Conservation (phyloP, 1,140 invertebrate species). For the Zelostemma sp. region DNA sequence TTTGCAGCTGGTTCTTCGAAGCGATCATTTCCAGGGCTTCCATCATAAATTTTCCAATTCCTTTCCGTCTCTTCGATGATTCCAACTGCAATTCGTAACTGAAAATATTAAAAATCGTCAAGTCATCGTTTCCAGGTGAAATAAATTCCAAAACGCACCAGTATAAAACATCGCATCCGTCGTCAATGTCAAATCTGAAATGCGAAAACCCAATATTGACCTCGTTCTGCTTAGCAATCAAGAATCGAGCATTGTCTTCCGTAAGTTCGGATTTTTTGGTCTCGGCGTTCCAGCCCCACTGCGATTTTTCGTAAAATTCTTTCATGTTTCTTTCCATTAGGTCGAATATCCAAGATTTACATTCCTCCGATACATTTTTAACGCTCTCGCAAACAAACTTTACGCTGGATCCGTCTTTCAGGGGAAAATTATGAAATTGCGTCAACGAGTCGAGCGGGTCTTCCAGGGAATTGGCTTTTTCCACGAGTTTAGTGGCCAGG, state of each 20-base stretch:
- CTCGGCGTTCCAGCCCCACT: slow-evolving; percentile 77
- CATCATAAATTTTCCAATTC: slow-evolving; percentile 86
- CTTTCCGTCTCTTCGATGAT: slow-evolving; percentile 74
- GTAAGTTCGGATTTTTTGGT: slow-evolving; percentile 76
- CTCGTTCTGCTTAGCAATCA: slow-evolving; percentile 72
- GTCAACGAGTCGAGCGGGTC: slow-evolving; percentile 52
- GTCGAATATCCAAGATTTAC: slow-evolving; percentile 74
- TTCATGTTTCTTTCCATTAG: slow-evolving; percentile 78
- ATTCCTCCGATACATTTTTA: slow-evolving; percentile 61
- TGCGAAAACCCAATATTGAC: slow-evolving; percentile 79
- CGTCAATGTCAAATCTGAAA: slow-evolving; percentile 87
- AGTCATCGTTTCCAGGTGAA: too few relatives aligned
- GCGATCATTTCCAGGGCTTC: slow-evolving; percentile 82
- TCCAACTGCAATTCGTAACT: slow-evolving; percentile 90
- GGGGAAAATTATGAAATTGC: slow-evolving; percentile 57
- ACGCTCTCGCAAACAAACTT: slow-evolving; percentile 66
- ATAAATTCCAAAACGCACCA: slow-evolving; percentile 71
- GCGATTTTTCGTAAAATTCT: slow-evolving; percentile 70
- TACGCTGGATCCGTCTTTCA: slow-evolving; percentile 56
- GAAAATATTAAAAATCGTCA: slow-evolving; percentile 39
- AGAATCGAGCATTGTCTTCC: slow-evolving; percentile 75
- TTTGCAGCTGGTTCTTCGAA: slow-evolving; percentile 78
- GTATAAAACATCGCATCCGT: slow-evolving; percentile 82
- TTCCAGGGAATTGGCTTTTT: slow-evolving; percentile 55
- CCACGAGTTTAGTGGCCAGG: slow-evolving; percentile 44